Evolutionary conservation across 2,888 invertebrate genomes (phyloP).

Genomic region (Syrphus vitripennis): DNA sequence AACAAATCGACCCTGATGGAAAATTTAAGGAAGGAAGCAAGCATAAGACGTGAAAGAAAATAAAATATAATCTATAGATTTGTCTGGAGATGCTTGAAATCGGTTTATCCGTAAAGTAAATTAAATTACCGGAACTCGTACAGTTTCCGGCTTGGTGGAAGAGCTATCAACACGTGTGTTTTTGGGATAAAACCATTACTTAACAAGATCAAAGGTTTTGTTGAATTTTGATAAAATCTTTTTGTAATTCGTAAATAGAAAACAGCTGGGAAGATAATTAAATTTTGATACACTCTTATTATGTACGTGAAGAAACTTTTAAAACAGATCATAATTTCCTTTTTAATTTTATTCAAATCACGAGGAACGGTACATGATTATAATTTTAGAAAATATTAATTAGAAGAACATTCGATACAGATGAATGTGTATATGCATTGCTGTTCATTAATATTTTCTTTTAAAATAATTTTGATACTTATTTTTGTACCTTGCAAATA

Average conservation of each 20-base stretch:
- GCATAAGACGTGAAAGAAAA: not conserved
- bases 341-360: not conserved
- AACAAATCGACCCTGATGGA: not conserved
- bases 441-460: too few species aligned
- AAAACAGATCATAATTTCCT: not conserved
- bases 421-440: too few species aligned
- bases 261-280: not conserved
- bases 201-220: slow-evolving; percentile 1
- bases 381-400: too few species aligned
- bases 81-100: not conserved
- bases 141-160: not conserved
- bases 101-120: not conserved
- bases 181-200: not conserved
- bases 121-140: not conserved
- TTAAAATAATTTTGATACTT: too few species aligned
- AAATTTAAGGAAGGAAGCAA: not conserved
- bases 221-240: not conserved
- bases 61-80: not conserved
- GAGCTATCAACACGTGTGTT: not conserved
- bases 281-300: not conserved
- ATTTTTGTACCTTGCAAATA: too few species aligned
- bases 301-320: not conserved
- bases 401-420: too few species aligned
- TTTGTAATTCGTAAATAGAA: not conserved
- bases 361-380: too few species aligned